phyloP scores from a whole-genome alignment of 1,140 invertebrate species.

The Ooceraea biroi region DNA sequence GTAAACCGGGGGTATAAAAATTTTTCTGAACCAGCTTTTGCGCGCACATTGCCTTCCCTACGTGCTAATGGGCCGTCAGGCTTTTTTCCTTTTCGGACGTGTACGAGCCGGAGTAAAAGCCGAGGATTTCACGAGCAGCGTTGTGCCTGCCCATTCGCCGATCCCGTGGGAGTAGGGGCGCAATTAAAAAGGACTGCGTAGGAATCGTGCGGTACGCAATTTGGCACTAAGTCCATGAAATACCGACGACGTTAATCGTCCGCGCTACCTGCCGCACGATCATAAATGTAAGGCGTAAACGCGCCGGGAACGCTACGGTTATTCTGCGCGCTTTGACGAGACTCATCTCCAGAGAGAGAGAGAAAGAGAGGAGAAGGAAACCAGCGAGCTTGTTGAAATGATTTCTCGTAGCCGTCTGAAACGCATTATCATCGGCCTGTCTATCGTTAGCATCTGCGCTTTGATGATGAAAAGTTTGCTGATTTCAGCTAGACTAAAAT shows the following conservation, averaged over 20 bases:
- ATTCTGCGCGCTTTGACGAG: conserved; percentile 46
- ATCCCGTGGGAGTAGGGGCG: conserved; percentile 10
- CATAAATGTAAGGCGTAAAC: conserved; percentile 58
- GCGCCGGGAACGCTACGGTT: conserved; percentile 34
- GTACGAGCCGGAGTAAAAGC: conserved; percentile 6
- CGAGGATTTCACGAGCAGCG: conserved; percentile 29
- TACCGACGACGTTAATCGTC: conserved; percentile 59
- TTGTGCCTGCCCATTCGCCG: background rate
- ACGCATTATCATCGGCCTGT: background rate
- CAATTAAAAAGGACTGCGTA: conserved; percentile 55
- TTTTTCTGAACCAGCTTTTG: conserved; percentile 49
- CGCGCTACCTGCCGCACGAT: conserved; percentile 41
- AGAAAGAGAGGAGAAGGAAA: background rate
- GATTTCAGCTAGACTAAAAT: background rate
- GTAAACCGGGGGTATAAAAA: conserved; percentile 51
- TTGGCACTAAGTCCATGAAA: conserved; percentile 63
- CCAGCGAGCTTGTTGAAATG: background rate
- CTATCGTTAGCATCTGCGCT: background rate
- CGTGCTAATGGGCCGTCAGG: conserved; percentile 34
- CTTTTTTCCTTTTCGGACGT: background rate
- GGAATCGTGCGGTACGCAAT: conserved; percentile 51
- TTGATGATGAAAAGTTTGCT: background rate
- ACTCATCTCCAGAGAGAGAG: conserved; percentile 3
- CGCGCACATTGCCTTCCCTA: conserved; percentile 22
- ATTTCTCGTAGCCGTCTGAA: conserved; percentile 4